Percentiles rank a stretch among this genome's conserved stretches.
These are phyloP conservation scores for Drosophila paramelanica DNA, from an alignment of 2,888 invertebrate species.

Conservation along the genomic window DNA sequence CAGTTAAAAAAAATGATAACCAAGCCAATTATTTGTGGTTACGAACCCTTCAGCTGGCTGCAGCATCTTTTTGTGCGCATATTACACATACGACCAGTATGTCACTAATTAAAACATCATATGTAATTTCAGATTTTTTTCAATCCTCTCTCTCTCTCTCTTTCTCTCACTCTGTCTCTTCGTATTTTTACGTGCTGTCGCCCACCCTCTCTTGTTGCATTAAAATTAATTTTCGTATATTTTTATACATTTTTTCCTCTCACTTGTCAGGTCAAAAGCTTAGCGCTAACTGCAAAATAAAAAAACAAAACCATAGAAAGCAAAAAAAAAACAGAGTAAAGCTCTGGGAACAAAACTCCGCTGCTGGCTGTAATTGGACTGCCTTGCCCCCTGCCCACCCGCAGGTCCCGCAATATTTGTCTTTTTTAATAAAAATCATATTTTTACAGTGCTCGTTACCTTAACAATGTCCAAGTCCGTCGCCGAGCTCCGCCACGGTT, in stretches of 20 bases:
- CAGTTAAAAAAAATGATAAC: slow-evolving; percentile 22
- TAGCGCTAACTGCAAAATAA: slow-evolving; percentile 48
- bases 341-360: slow-evolving; percentile 23
- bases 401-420: slow-evolving; percentile 72
- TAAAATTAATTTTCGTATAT: slow-evolving; percentile 82
- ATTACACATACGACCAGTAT: slow-evolving; percentile 45
- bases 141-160: slow-evolving; percentile 10
- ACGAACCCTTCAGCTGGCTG: slow-evolving; percentile 5
- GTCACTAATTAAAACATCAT: slow-evolving; percentile 80
- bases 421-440: slow-evolving; percentile 82
- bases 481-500: slow-evolving; percentile 55
- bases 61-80: slow-evolving; percentile 18
- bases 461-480: slow-evolving; percentile 72
- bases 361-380: slow-evolving; percentile 46
- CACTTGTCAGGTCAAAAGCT: slow-evolving; percentile 73
- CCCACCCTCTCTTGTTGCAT: slow-evolving; percentile 56
- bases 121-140: slow-evolving; percentile 79
- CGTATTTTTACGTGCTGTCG: neutral
- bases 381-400: slow-evolving; percentile 16
- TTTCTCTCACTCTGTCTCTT: neutral
- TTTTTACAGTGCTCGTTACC: slow-evolving; percentile 77
- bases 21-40: slow-evolving; percentile 58
- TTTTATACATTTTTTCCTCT: slow-evolving; percentile 68
- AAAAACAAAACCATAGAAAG: slow-evolving; percentile 34
- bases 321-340: neutral